Base-by-base conservation (phyloP, 2,888 invertebrate species). In the Oligia fasciuncula region DNA sequence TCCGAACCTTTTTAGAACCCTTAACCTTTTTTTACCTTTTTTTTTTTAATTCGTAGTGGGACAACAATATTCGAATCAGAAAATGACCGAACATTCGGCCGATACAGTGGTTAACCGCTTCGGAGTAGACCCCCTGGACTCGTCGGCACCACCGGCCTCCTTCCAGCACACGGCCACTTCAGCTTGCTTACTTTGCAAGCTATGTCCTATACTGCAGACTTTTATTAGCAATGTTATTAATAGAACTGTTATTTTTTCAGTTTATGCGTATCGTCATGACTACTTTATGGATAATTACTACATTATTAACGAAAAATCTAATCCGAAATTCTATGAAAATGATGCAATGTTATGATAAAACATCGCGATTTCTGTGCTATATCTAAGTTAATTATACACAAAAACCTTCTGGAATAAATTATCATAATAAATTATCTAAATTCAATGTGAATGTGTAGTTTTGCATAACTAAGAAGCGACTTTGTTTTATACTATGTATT, bases 201-300 rank as follows among this genome's bases (percentile, higher is more conserved):
- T 19, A 19, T 49, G 5, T 6, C 29, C 49, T 29, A 3, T 8
- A 69, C 13, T 51, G 14, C 29, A 51, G 13, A 51, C 51, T 69
- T 35, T 69, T 35, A 35, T 35, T 35, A 35, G 2, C 29, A 69
- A 40, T 70, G 0, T 35, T 54, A 49, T 14, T 67, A 77, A 79
- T 9, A 43, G 2, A n/a, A 51, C 9, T 49, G 2, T 60, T n/a
- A 60, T 66, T 63, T 75, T 67, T 87, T 78, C 85, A 87, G 87
- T 75, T 0, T 81, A 81, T 40, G 17, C 19, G 0, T 81, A 83
- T 40, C 57, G 74, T 9, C 67, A 87, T 19, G 87, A 85, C 46
- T 8, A 0, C 0, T 87, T 87, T 23, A 0, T 87, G 51, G 87
- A 87, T 63, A 60, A 83, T 65, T 77, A 77, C 57, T 85, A 85